Evolutionary conservation across 1,140 invertebrate genomes (phyloP).

Genomic region (Bicyclus anynana): DNA sequence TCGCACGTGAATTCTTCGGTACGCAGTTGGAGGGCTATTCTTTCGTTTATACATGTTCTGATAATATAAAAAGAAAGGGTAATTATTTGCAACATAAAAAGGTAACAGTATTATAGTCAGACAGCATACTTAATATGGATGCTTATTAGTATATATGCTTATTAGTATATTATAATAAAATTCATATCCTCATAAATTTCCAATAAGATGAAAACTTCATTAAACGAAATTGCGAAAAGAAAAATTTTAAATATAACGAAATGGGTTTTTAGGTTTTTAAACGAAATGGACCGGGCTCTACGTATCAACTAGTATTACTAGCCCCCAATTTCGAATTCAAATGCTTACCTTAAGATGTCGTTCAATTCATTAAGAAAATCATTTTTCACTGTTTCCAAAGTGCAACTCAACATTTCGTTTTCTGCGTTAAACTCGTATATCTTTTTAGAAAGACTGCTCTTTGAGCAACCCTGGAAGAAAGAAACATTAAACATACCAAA

Average conservation of each 20-base stretch:
- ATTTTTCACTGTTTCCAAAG: conserved; percentile 41
- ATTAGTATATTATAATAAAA: too few relatives aligned
- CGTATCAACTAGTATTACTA: too few relatives aligned
- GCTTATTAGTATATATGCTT: too few relatives aligned
- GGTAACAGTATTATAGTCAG: background rate
- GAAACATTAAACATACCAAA: too few relatives aligned
- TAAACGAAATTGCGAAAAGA: too few relatives aligned
- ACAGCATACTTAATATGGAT: too few relatives aligned
- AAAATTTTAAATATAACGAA: too few relatives aligned
- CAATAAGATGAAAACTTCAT: too few relatives aligned
- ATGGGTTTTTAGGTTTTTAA: too few relatives aligned
- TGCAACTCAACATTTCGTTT: conserved; percentile 50
- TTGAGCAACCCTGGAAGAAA: conserved; percentile 39
- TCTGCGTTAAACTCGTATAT: conserved; percentile 57
- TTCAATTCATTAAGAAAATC: conserved; percentile 46
- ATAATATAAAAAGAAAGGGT: conserved; percentile 15
- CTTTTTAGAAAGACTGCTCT: conserved; percentile 43
- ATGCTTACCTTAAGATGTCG: conserved; percentile 43
- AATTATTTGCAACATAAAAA: background rate
- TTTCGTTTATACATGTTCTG: conserved; percentile 52
- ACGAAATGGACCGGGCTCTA: too few relatives aligned
- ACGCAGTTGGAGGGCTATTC: conserved; percentile 40
- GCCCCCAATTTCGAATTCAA: background rate
- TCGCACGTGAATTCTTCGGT: conserved; percentile 44
- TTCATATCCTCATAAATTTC: too few relatives aligned